Conservation (phyloP, 1,140 invertebrate genomes). For the Phthorimaea operculella region DNA sequence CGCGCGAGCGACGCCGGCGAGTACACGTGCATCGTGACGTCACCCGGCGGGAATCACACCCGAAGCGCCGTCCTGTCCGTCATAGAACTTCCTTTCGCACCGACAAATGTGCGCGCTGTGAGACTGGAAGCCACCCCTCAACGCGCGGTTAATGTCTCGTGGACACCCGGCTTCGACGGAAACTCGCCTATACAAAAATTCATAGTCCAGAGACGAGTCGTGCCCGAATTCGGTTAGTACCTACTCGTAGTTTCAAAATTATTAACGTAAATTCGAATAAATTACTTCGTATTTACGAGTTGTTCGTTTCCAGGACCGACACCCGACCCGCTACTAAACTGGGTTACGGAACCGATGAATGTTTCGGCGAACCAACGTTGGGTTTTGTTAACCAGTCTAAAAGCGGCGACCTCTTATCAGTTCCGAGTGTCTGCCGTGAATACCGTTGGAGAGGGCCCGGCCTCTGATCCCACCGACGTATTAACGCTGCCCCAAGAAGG, state of each 20-base stretch:
- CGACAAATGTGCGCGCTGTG: slow-evolving; percentile 84
- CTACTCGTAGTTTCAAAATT: neutral
- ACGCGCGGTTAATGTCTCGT: slow-evolving; percentile 88
- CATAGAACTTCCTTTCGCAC: slow-evolving; percentile 94
- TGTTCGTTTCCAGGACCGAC: slow-evolving; percentile 74
- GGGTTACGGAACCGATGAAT: slow-evolving; percentile 90
- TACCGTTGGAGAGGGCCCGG: slow-evolving; percentile 91
- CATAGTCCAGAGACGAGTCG: slow-evolving; percentile 90
- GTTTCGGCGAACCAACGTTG: slow-evolving; percentile 83
- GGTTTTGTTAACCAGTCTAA: slow-evolving; percentile 85
- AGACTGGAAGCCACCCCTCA: slow-evolving; percentile 71
- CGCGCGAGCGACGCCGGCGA: slow-evolving; percentile 84
- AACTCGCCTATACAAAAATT: slow-evolving; percentile 95
- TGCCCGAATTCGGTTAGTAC: slow-evolving; percentile 81
- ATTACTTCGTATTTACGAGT: neutral
- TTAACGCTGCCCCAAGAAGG: slow-evolving; percentile 94
- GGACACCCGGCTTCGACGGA: slow-evolving; percentile 96
- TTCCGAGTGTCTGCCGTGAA: slow-evolving; percentile 97
- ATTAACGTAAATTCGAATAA: neutral
- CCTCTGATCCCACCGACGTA: slow-evolving; percentile 87
- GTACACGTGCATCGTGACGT: slow-evolving; percentile 85
- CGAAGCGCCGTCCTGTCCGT: slow-evolving; percentile 85
- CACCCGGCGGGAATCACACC: slow-evolving; percentile 92
- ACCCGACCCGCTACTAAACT: slow-evolving; percentile 83
- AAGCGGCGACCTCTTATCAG: slow-evolving; percentile 95